These are phyloP conservation scores for Neolamprologus multifasciatus DNA, from an alignment of 2,797 vertebrate genomes.

Conservation along the genomic window DNA sequence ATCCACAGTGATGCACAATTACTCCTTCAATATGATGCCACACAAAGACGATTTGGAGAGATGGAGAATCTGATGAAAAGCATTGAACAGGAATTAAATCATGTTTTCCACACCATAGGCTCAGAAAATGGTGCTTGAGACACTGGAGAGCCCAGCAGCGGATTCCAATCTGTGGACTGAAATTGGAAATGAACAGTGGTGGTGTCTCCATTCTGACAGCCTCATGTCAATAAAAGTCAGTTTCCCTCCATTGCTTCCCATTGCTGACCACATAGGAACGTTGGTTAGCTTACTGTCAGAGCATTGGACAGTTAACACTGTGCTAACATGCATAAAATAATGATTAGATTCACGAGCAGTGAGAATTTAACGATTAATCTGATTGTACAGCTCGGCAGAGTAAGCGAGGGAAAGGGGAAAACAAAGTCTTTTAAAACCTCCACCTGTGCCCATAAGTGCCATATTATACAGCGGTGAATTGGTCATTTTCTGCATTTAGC, in stretches of 20 bases:
- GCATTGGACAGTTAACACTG: slow-evolving; percentile 6
- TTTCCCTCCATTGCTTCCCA: slow-evolving; percentile 62
- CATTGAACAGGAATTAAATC: slow-evolving; percentile 75
- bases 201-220: slow-evolving; percentile 69
- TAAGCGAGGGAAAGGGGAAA: neutral
- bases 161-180: slow-evolving; percentile 71
- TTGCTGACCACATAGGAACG: slow-evolving; percentile 59
- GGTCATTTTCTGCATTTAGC: slow-evolving; percentile 28
- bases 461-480: slow-evolving; percentile 22
- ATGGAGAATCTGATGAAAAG: slow-evolving; percentile 70
- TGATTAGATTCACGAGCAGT: neutral
- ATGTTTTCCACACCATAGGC: slow-evolving; percentile 73
- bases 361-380: slow-evolving; percentile 9
- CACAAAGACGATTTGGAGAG: slow-evolving; percentile 66
- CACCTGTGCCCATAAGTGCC: slow-evolving; percentile 27
- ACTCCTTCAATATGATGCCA: slow-evolving; percentile 60
- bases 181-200: slow-evolving; percentile 73
- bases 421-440: slow-evolving; percentile 33
- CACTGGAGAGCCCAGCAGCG: slow-evolving; percentile 56
- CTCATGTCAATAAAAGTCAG: slow-evolving; percentile 73
- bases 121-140: slow-evolving; percentile 72
- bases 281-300: slow-evolving; percentile 34
- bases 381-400: neutral
- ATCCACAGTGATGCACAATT: slow-evolving; percentile 65
- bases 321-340: slow-evolving; percentile 31